Evolutionary conservation across 2,888 invertebrate genomes (phyloP), one percentile per base, ranked within the genome.

Genomic region (Orthosia gracilis): DNA sequence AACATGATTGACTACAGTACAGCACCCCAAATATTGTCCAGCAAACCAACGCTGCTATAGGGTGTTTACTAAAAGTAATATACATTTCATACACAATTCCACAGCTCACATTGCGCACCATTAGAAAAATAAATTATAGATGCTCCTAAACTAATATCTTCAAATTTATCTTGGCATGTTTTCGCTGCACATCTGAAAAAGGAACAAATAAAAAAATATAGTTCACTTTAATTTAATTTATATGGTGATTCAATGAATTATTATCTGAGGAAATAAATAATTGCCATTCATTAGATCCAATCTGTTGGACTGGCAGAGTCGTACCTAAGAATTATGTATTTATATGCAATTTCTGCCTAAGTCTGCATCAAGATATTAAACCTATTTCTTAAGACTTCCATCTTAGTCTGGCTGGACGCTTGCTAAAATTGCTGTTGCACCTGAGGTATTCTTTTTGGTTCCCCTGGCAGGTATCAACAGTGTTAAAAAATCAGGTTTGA

Each of bases 111-210:
- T 93, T 93, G 95, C 94, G 96, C 96, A 96, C 96, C 96, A 95
- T 96, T 96, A 96, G 91, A 96, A 96, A 96, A 96, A 96, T 96
- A 96, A 96, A 96, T 96, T 96, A 96, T 95, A 94, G 94, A 95
- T 94, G 95, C 94, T 93, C 93, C 94, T 96, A 95, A 92, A 91
- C 92, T 94, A 94, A 90, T 89, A 88, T 84, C 85, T 90, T 91
- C 83, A 86, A 81, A 93, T 94, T 96, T 96, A 96, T 96, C 96
- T 96, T 90, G 96, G 96, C 96, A 96, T 96, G 77, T 96, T 94
- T 94, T 96, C 95, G 91, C 96, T 96, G 94, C 95, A 95, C 75
- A 96, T 93, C 96, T 96, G 95, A 62, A 95, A 96, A 73, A 69
- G 79, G 71, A 69, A 73, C 61, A 95, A 95, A 73, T 64, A 80